These are phyloP conservation scores for Callospermophilus lateralis DNA, from an alignment of 2,113 vertebrate species.

Conservation along the genomic window DNA sequence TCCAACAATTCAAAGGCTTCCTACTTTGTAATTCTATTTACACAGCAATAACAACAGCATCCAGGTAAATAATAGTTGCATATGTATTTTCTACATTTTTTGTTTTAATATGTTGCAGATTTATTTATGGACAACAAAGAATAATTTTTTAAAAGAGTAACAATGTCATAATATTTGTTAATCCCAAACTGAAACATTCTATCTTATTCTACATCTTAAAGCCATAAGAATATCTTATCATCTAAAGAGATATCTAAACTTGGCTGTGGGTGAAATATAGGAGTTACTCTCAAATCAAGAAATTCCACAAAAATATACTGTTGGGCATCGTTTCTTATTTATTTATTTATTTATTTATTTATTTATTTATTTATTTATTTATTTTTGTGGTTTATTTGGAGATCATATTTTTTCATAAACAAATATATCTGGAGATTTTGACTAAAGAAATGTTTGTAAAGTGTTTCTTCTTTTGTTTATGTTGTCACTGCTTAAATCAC, in stretches of 20 bases:
- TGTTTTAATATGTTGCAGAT: not conserved
- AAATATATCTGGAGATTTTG: slow-evolving; percentile 34
- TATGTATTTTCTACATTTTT: not conserved
- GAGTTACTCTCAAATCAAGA: not conserved
- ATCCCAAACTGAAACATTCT: not conserved
- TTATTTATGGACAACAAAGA: not conserved
- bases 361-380: not conserved
- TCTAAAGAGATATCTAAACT: not conserved
- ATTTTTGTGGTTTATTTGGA: not conserved
- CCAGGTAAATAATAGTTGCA: not conserved
- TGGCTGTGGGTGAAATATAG: not conserved
- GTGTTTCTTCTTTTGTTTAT: slow-evolving; percentile 57
- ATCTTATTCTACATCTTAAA: slow-evolving; percentile 12
- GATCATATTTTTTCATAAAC: slow-evolving; percentile 50
- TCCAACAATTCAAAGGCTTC: not conserved
- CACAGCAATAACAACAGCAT: not conserved
- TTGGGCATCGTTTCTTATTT: not conserved
- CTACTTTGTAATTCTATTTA: not conserved
- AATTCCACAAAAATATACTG: not conserved
- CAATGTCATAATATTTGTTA: not conserved
- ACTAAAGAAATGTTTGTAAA: slow-evolving; percentile 47
- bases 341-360: no score
- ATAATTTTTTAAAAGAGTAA: not conserved
- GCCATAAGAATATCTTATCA: not conserved
- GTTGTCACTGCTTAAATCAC: slow-evolving; percentile 33